Evolutionary conservation across 2,113 vertebrate genomes (phyloP), one percentile per base, ranked within the genome.

Genomic region (Symphodus melops): DNA sequence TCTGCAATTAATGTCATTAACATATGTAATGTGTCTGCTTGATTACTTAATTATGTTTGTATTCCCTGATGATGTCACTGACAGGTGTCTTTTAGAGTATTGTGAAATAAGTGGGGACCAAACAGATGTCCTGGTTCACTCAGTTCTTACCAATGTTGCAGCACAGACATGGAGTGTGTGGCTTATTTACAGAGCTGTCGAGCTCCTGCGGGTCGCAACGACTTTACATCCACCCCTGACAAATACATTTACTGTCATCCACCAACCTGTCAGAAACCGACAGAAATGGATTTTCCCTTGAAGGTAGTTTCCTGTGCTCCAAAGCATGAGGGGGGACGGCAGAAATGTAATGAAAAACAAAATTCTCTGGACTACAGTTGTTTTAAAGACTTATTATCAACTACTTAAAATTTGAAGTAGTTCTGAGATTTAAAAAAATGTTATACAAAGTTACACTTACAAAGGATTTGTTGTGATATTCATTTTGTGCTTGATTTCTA

Each of bases 1-100:
- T 91, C 86, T 90, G 86, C 86, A 91, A 93, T 93, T 93, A 92
- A 85, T 86, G 70, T 46, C 63, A 91, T 92, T 91, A 91, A 83
- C 86, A 86, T 89, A 88, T 82, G 86, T 91, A 91, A 93, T 90
- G 82, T 78, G 83, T 85, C 82, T 85, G 73, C 85, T 89, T 88
- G 90, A 91, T 92, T 88, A 81, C 89, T 86, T 91, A 86, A 93
- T 92, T 80, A 86, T 79, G 88, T 90, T 83, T 88, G 81, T 81
- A 77, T 75, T 82, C 81, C 86, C 84, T n/a, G 79, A 67, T 73
- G 71, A 79, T 84, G 82, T 77, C 72, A 76, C 72, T 83, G 87
- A 88, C 87, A 88, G 89, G 83, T 90, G 89, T 84, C 62, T 79
- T 74, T 16, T 68, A 59, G 51, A 68, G 53, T 17, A 77, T 10